A percentile compares a stretch with the other conserved stretches of the same genome.
phyloP scores from a whole-genome alignment of 2,113 vertebrate genomes.

The Nycticebus coucang region DNA sequence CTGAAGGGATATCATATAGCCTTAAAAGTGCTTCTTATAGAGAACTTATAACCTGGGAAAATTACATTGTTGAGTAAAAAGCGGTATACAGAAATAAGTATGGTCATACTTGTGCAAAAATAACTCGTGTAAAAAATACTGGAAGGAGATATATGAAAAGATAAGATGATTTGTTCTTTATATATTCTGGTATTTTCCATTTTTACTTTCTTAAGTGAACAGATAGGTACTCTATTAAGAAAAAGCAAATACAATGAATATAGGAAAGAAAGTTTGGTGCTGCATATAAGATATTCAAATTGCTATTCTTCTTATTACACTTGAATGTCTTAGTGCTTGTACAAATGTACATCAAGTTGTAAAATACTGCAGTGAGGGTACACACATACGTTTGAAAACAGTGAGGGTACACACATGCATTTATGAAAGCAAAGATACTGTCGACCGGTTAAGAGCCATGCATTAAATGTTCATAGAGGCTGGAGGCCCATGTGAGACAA shows the following conservation, averaged over 20 bases:
- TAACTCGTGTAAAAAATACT: conserved; percentile 6
- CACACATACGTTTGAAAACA: not conserved
- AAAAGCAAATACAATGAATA: not conserved
- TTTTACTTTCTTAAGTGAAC: conserved; percentile 15
- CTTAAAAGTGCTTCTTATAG: not conserved
- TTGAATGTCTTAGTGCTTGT: not conserved
- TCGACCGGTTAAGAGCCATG: not conserved
- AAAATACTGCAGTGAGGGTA: not conserved
- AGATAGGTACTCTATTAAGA: not conserved
- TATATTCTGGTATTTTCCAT: not conserved
- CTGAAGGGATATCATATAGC: not conserved
- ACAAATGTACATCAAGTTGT: not conserved
- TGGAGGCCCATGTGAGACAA: not conserved
- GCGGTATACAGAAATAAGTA: not conserved
- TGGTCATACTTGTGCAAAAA: not conserved
- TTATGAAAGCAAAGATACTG: conserved; percentile 12
- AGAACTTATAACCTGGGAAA: not conserved
- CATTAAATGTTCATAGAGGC: not conserved
- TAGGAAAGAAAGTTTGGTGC: conserved; percentile 1
- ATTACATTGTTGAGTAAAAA: not conserved
- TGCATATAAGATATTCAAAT: not conserved
- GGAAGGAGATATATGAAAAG: not conserved
- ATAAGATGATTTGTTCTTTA: not conserved
- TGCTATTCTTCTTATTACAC: not conserved
- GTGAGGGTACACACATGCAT: not conserved